A percentile compares a stretch with the other conserved stretches of the same genome.
These are phyloP conservation scores for Drosophila jambulina DNA, from an alignment of 1,140 invertebrate genomes.

Conservation along the genomic window DNA sequence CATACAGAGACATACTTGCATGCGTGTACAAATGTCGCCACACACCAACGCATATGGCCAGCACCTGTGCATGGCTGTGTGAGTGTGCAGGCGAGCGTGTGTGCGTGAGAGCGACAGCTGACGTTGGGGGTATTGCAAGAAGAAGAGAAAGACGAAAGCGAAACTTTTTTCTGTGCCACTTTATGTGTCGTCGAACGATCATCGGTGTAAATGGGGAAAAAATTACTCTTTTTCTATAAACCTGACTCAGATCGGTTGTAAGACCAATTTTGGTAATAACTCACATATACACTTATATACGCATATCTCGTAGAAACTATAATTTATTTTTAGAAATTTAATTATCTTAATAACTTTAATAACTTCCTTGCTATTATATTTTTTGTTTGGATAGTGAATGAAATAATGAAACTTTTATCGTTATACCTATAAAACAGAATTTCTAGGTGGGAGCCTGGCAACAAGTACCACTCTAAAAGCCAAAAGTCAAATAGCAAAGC, in stretches of 20 bases:
- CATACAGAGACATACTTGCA: constrained; percentile 36
- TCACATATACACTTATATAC: background rate
- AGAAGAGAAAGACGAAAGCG: constrained; percentile 47
- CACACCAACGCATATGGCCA: constrained; percentile 28
- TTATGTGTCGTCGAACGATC: constrained; percentile 19
- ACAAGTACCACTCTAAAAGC: too few relatives aligned
- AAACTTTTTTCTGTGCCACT: constrained; percentile 42
- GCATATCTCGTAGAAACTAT: background rate
- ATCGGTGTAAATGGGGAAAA: constrained; percentile 30
- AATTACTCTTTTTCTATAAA: constrained; percentile 10
- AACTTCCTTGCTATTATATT: background rate
- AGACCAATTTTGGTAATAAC: constrained; percentile 19
- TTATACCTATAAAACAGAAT: background rate
- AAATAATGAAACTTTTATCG: background rate
- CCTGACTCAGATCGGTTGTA: constrained; percentile 20
- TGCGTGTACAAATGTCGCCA: constrained; percentile 52
- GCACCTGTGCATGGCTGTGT: constrained; percentile 31
- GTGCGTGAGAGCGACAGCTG: constrained; percentile 49
- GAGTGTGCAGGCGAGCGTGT: constrained; percentile 9
- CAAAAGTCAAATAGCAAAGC: too few relatives aligned
- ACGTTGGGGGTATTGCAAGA: constrained; percentile 49
- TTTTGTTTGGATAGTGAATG: background rate
- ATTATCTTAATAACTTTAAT: constrained; percentile 6
- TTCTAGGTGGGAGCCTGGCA: too few relatives aligned
- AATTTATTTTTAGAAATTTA: constrained; percentile 11